Base-by-base conservation (phyloP, 1,140 invertebrate species). In the Calephelis virginiensis region DNA sequence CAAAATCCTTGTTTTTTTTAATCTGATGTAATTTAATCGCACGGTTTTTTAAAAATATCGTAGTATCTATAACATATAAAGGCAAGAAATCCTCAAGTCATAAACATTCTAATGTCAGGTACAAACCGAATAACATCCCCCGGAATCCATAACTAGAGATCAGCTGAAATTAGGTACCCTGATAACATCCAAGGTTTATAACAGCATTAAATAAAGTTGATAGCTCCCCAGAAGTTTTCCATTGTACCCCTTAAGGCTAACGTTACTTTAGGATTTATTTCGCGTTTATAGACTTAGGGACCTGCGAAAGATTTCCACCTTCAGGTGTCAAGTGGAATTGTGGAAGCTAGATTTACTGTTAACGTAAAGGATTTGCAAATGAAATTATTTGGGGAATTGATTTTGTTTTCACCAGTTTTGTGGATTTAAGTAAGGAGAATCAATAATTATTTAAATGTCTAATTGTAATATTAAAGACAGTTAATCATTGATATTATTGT, bases 151-250 rank as follows among this genome's bases (percentile, higher is more conserved):
- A 56, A 56, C 53, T 56, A 56, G 37, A 56, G 17, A 56, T 56
- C 53, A 56, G 53, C 8, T 56, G 53, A 64, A 38, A 64, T 64
- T 64, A 76, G 67, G 80, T 75, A 82, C 78, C 74, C 70, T 82
- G 86, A 89, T 87, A 89, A 83, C 82, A 81, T 82, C 84, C 77
- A 87, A 87, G 80, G 76, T 89, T 89, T 89, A 86, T 86, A 86
- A 83, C 80, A 74, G 75, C 74, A 82, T 89, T 89, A 88, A 88
- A 88, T 86, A 88, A 88, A 80, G 74, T 86, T 88, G 86, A 86
- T 85, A 81, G 86, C 83, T 78, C 74, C 68, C 74, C 59, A 73
- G 77, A 86, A 89, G 78, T 89, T 87, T 86, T 89, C 85, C 86
- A 78, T 74, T 78, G 79, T 81, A 77, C 81, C 82, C 79, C 78